These are phyloP conservation scores for Petromus typicus DNA, from an alignment of 2,113 vertebrate species.

Conservation along the genomic window DNA sequence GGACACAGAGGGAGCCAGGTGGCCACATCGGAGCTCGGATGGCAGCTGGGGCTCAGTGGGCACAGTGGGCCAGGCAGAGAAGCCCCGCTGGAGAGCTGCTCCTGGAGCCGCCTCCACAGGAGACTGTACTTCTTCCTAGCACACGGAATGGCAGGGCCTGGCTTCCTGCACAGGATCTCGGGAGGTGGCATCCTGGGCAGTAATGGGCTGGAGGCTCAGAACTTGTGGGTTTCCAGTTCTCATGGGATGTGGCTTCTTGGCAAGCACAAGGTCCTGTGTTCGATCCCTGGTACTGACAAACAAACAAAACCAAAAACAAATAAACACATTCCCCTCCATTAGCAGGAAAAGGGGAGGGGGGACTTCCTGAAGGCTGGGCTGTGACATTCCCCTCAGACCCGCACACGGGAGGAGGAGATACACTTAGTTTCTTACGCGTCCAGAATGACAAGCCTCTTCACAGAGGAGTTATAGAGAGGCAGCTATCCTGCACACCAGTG, in stretches of 20 bases:
- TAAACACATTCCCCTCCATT: background rate
- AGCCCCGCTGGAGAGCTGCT: background rate
- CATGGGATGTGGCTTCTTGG: too few species aligned
- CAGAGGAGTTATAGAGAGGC: background rate
- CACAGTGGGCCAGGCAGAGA: accelerated
- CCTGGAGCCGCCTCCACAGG: background rate
- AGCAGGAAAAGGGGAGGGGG: background rate
- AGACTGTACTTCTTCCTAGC: background rate
- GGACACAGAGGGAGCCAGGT: background rate
- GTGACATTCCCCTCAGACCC: background rate
- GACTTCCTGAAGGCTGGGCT: background rate
- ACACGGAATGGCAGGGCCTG: background rate
- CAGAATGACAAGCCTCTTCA: background rate
- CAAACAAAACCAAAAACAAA: too few species aligned
- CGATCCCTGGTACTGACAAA: too few species aligned
- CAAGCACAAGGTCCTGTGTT: too few species aligned
- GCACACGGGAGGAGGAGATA: background rate
- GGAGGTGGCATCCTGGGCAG: background rate
- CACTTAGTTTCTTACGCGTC: too few species aligned
- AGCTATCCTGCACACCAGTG: accelerated
- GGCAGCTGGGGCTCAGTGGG: background rate
- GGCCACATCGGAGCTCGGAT: background rate
- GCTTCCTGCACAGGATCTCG: too few species aligned
- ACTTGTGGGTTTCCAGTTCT: background rate
- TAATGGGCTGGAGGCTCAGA: background rate